Conservation (phyloP, 2,113 vertebrate species). For the Colossoma macropomum region DNA sequence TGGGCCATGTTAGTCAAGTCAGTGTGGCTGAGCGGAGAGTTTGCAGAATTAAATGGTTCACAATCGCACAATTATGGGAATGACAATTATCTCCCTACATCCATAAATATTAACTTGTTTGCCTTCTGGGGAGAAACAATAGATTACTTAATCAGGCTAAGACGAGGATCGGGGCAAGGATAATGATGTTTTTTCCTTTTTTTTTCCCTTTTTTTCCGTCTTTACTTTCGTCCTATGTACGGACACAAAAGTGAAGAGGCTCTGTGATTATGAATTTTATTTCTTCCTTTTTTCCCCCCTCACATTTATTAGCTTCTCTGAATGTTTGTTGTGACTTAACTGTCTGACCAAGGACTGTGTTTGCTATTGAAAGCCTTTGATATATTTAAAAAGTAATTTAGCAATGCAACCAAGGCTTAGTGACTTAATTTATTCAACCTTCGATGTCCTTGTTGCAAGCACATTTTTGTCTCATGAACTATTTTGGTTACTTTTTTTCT, state of each 20-base stretch:
- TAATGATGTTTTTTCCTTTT: neutral
- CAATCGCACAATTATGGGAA: constrained; percentile 64
- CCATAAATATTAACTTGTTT: constrained; percentile 56
- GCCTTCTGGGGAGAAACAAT: constrained; percentile 44
- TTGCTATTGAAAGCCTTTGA: constrained; percentile 26
- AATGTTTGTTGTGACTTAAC: constrained; percentile 14
- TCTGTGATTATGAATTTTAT: neutral
- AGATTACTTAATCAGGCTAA: constrained; percentile 38
- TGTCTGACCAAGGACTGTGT: neutral
- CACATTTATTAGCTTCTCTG: constrained; percentile 1
- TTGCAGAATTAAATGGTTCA: constrained; percentile 62
- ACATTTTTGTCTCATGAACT: constrained; percentile 24
- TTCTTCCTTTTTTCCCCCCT: neutral
- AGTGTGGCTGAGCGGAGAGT: constrained; percentile 48
- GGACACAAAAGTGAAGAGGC: constrained; percentile 1
- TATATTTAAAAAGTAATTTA: constrained; percentile 45
- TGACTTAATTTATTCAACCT: constrained; percentile 37
- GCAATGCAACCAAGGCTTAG: constrained; percentile 3
- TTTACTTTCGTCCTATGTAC: neutral
- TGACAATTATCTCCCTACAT: constrained; percentile 57
- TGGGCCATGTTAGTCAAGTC: constrained; percentile 46
- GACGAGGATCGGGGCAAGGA: constrained; percentile 21
- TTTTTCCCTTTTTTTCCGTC: neutral
- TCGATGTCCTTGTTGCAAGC: constrained; percentile 25
- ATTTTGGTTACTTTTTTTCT: constrained; percentile 6